Evolutionary conservation across 2,888 invertebrate species (phyloP), one percentile per base, ranked within the genome.

Genomic region (Cantharis flavilabris): DNA sequence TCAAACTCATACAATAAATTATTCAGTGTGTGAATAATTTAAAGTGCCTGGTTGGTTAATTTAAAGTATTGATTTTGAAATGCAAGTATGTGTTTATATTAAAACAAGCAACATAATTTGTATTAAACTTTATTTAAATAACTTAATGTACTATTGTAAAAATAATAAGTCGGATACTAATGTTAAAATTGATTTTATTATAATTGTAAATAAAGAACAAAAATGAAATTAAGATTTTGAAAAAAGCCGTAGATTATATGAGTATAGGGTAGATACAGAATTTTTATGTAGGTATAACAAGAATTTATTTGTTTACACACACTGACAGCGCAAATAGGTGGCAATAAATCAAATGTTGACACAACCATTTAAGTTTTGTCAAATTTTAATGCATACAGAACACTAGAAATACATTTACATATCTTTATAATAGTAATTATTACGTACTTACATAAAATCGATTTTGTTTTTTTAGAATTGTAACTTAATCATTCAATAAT

Each of bases 401-500:
- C 74, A 71, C 77, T 77, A 77, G 74, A 71, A 71, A 69, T 76
- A 76, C 76, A 76, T 70, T 71, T 70, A 77, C 71, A 77, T 74
- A 77, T 76, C 33, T 65, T 65, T 65, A 65, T 65, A 65, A 23
- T 23, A 76, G 63, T 70, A 73, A 62, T 73, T 72, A 69, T 73
- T 77, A 77, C 72, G 77, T 75, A 77, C 77, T 74, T 74, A 74
- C 74, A 71, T 69, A 71, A 65, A 65, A 69, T 71, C 73, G 33
- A 76, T 76, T 76, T 76, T 73, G 71, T 77, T 75, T 71, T 74
- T 69, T 20, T 65, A 23, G 65, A 65, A 65, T 23, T 65, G 18
- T 20, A 65, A 65, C 23, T 65, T 65, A 65, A 65, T 65, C 65
- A 65, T 65, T 65, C 65, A 65, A 65, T 75, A 78, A 74, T 73